Conservation (phyloP, 2,888 invertebrate genomes). For the Harpalus rubripes region DNA sequence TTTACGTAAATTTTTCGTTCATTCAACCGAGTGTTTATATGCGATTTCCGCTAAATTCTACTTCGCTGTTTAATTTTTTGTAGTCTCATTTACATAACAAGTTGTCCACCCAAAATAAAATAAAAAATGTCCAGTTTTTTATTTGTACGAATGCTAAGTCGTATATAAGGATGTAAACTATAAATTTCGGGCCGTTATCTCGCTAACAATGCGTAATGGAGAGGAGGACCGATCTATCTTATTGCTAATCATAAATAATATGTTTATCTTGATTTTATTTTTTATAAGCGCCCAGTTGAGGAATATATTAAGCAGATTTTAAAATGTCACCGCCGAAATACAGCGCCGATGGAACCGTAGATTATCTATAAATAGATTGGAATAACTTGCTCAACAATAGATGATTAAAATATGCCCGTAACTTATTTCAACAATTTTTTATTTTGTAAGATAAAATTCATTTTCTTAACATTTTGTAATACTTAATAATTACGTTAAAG, state of each 20-base stretch:
- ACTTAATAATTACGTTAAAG: too few species aligned
- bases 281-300: conserved; percentile 3
- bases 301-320: conserved; percentile 7
- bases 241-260: conserved; percentile 31
- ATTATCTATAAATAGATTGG: background rate
- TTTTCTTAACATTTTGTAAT: too few species aligned
- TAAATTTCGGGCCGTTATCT: conserved; percentile 29
- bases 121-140: conserved; percentile 35
- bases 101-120: background rate
- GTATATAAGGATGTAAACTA: conserved; percentile 29
- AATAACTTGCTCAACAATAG: background rate
- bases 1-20: background rate
- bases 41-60: background rate
- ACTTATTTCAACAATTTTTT: too few species aligned
- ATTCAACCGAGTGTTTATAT: background rate
- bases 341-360: background rate
- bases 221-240: conserved; percentile 27
- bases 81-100: background rate
- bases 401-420: too few species aligned
- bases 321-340: background rate
- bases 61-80: background rate
- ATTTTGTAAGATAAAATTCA: too few species aligned
- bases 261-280: conserved; percentile 19
- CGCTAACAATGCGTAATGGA: conserved; percentile 38
- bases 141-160: conserved; percentile 26